Percentiles rank a stretch among this genome's conserved stretches.
These are phyloP conservation scores for Bombyx mori DNA, from an alignment of 1,140 invertebrate genomes.

Conservation along the genomic window DNA sequence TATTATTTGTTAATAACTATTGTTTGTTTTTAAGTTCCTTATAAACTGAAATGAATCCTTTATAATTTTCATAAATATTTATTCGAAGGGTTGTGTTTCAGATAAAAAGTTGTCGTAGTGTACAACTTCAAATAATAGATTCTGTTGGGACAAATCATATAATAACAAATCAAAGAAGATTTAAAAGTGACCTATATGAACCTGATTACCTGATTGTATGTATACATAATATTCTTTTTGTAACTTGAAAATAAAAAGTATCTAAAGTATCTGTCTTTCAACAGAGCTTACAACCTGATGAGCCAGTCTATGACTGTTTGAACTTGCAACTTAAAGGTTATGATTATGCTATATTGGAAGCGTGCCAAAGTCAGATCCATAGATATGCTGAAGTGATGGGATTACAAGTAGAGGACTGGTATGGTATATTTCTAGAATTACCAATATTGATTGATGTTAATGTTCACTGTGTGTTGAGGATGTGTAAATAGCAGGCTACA, in stretches of 20 bases:
- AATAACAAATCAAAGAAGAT: conserved; percentile 20
- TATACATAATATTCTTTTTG: conserved; percentile 3
- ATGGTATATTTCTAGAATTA: conserved; percentile 15
- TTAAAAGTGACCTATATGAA: conserved; percentile 54
- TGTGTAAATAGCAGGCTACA: too few relatives aligned
- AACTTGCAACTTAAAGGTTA: conserved; percentile 88
- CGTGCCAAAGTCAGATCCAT: conserved; percentile 83
- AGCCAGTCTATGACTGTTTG: conserved; percentile 80
- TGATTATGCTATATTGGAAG: conserved; percentile 85
- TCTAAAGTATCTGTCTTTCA: conserved; percentile 15
- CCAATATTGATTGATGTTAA: too few relatives aligned
- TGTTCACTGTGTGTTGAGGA: too few relatives aligned
- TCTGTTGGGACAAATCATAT: too few relatives aligned
- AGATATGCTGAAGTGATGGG: conserved; percentile 80
- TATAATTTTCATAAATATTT: too few relatives aligned
- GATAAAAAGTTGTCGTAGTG: too few relatives aligned
- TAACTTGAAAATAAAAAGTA: not conserved
- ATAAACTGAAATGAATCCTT: too few relatives aligned
- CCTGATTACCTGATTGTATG: conserved; percentile 58
- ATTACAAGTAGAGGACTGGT: conserved; percentile 84
- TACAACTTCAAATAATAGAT: too few relatives aligned
- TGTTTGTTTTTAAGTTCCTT: too few relatives aligned
- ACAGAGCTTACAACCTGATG: conserved; percentile 76
- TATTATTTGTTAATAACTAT: too few relatives aligned
- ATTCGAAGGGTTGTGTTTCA: too few relatives aligned